Percentiles rank a stretch among this genome's conserved stretches.
These are phyloP conservation scores for Florisuga fusca DNA, from an alignment of 2,797 vertebrate genomes.

Conservation along the genomic window DNA sequence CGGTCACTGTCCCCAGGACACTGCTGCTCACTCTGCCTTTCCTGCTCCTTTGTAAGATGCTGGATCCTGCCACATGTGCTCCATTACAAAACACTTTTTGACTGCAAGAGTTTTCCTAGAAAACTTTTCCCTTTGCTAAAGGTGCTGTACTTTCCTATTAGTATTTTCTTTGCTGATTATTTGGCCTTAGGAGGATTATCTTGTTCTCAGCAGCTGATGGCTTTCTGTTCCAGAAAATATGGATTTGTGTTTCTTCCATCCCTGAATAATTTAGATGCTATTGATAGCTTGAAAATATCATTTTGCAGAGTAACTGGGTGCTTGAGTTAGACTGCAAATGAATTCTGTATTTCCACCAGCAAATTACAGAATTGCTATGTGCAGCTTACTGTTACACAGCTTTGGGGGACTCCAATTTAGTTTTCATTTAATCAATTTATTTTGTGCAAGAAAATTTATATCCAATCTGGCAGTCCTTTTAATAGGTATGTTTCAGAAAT, in stretches of 20 bases:
- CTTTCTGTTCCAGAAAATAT: slow-evolving; percentile 4
- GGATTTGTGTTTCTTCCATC: slow-evolving; percentile 24
- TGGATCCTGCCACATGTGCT: neutral
- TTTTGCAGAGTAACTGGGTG: neutral
- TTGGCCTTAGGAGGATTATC: neutral
- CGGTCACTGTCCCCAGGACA: neutral
- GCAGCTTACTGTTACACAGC: neutral
- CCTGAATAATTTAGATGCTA: slow-evolving; percentile 37
- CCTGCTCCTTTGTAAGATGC: too few relatives aligned
- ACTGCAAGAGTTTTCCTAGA: neutral
- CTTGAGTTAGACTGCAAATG: neutral
- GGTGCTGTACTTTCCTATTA: neutral
- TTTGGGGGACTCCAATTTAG: neutral
- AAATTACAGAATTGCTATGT: neutral
- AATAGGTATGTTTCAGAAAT: neutral
- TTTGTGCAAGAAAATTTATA: neutral
- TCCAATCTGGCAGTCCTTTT: neutral
- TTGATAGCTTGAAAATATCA: slow-evolving; percentile 10
- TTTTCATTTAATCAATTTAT: slow-evolving; percentile 20
- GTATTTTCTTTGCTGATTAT: slow-evolving; percentile 9
- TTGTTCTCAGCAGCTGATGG: neutral
- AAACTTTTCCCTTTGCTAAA: neutral
- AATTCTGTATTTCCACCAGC: slow-evolving; percentile 14
- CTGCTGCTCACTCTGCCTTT: neutral
- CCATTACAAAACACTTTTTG: neutral